phyloP scores from a whole-genome alignment of 1,140 invertebrate species.

The Drosophila kurseongensis region DNA sequence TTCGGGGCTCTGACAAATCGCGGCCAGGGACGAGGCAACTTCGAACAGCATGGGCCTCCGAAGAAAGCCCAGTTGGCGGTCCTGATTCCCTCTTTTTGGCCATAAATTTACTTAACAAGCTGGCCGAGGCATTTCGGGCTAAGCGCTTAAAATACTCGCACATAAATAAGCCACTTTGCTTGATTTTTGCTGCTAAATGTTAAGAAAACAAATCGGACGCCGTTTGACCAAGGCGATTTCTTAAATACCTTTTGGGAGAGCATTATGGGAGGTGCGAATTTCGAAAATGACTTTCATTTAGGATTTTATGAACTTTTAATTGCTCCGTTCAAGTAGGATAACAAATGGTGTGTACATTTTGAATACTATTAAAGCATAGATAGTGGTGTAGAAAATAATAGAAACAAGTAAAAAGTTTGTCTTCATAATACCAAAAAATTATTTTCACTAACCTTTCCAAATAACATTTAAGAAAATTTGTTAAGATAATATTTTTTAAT shows the following conservation, averaged over 20 bases:
- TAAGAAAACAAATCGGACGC: conserved; percentile 10
- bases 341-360: too few relatives aligned
- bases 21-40: conserved; percentile 16
- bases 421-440: too few relatives aligned
- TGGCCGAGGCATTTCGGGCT: conserved; percentile 23
- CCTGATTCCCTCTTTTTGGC: conserved; percentile 47
- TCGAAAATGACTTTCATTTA: not conserved
- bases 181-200: conserved; percentile 54
- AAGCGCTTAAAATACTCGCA: conserved; percentile 57
- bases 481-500: too few relatives aligned
- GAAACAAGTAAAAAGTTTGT: too few relatives aligned
- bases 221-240: not conserved
- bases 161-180: conserved; percentile 65
- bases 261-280: conserved; percentile 11
- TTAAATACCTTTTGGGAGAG: conserved; percentile 25
- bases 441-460: too few relatives aligned
- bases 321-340: not conserved
- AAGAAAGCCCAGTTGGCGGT: conserved; percentile 25
- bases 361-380: too few relatives aligned
- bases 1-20: conserved; percentile 16
- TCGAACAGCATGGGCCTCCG: not conserved
- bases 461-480: too few relatives aligned
- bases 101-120: conserved; percentile 64
- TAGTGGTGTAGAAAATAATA: too few relatives aligned
- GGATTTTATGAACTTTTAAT: not conserved